phyloP scores from a whole-genome alignment of 2,797 vertebrate species.

The Vespertilio murinus region DNA sequence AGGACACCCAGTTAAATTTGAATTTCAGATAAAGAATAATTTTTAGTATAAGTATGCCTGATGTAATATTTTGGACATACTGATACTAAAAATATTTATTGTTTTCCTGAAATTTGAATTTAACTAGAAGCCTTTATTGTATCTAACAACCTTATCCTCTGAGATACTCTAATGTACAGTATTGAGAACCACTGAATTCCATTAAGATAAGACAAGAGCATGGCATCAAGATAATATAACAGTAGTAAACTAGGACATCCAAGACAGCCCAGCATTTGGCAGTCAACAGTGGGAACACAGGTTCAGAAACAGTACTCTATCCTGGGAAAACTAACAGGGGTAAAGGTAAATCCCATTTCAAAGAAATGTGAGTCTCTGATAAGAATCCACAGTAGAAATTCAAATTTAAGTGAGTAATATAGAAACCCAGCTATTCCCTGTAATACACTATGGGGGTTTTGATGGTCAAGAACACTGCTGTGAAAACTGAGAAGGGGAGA shows the following conservation, averaged over 20 bases:
- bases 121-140: neutral
- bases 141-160: neutral
- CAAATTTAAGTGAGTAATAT: neutral
- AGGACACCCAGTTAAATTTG: neutral
- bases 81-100: neutral
- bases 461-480: neutral
- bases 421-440: neutral
- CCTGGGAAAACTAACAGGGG: neutral
- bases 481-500: neutral
- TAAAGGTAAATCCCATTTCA: neutral
- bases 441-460: neutral
- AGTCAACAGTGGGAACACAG: neutral
- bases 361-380: neutral
- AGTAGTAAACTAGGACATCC: neutral
- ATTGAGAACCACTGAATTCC: neutral
- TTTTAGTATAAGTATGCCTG: neutral
- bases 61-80: neutral
- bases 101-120: slow-evolving; percentile 8
- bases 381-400: neutral
- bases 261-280: neutral
- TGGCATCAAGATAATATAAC: neutral
- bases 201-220: neutral
- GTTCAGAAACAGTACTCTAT: neutral
- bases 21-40: neutral
- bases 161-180: neutral